Evolutionary conservation across 2,797 vertebrate genomes (phyloP).

Genomic region (Poeciliopsis turneri): DNA sequence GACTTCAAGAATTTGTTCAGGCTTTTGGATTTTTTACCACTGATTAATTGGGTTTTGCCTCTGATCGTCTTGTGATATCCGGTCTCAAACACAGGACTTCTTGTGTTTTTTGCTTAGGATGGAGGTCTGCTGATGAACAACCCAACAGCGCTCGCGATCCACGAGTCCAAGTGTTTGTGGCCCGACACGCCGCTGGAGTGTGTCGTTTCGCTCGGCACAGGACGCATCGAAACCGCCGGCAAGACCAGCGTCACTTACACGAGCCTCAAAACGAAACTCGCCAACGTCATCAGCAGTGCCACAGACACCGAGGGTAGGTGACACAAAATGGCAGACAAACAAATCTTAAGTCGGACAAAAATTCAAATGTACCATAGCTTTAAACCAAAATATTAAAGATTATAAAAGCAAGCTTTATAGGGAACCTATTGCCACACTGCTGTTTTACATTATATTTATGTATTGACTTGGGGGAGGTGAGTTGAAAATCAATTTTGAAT

Average conservation of each 20-base stretch:
- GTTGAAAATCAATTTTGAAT: not conserved
- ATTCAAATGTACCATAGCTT: not conserved
- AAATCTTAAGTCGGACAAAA: not conserved
- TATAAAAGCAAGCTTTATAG: not conserved
- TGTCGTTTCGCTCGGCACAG: slow-evolving; percentile 93
- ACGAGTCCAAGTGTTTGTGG: slow-evolving; percentile 95
- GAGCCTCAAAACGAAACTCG: slow-evolving; percentile 93
- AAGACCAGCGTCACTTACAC: slow-evolving; percentile 85
- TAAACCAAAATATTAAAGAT: not conserved
- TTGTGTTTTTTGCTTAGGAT: slow-evolving; percentile 82
- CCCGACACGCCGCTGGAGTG: slow-evolving; percentile 90
- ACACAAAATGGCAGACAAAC: not conserved
- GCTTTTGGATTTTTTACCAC: slow-evolving; percentile 30
- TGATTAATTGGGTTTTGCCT: slow-evolving; percentile 43
- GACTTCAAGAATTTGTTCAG: slow-evolving; percentile 40
- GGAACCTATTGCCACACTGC: not conserved
- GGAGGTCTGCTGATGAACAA: slow-evolving; percentile 97
- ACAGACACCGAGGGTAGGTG: slow-evolving; percentile 95
- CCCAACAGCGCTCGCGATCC: slow-evolving; percentile 91
- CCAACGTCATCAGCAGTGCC: slow-evolving; percentile 94
- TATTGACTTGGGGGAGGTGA: not conserved
- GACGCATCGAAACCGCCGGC: slow-evolving; percentile 85
- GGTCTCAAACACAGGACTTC: slow-evolving; percentile 19
- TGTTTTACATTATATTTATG: not conserved
- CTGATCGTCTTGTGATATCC: slow-evolving; percentile 27